Conservation (phyloP, 2,888 invertebrate species). For the Pachymerium ferrugineum region DNA sequence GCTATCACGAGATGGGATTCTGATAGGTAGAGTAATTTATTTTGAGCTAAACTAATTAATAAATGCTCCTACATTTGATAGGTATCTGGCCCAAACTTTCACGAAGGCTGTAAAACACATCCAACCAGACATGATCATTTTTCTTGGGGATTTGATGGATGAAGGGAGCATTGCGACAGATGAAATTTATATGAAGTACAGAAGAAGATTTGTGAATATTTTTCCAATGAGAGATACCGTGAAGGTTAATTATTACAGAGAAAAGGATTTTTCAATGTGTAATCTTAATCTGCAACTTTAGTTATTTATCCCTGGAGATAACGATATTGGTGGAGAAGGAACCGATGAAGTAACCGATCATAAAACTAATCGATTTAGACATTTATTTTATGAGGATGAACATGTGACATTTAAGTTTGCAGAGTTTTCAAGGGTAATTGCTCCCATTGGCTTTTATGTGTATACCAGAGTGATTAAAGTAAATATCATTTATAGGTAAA, state of each 20-base stretch:
- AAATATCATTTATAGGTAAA: conserved; percentile 31
- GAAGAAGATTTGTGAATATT: conserved; percentile 64
- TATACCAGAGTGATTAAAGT: neutral
- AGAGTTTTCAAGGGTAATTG: conserved; percentile 49
- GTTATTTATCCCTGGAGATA: conserved; percentile 89
- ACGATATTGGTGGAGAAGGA: conserved; percentile 93
- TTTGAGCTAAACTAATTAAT: neutral
- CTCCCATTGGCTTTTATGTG: neutral
- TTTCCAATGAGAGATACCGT: conserved; percentile 50
- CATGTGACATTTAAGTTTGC: conserved; percentile 48
- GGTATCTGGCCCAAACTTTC: conserved; percentile 76
- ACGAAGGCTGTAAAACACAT: conserved; percentile 62
- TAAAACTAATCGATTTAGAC: conserved; percentile 67
- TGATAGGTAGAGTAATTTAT: conserved; percentile 62
- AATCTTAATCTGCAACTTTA: conserved; percentile 37
- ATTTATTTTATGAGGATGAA: conserved; percentile 66
- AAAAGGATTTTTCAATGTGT: neutral
- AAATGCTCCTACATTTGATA: conserved; percentile 44
- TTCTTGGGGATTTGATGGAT: conserved; percentile 90
- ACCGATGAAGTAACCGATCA: conserved; percentile 60
- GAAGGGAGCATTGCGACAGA: conserved; percentile 77
- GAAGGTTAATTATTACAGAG: conserved; percentile 40
- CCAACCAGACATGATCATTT: conserved; percentile 76
- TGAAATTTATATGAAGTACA: conserved; percentile 67
- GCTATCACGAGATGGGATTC: conserved; percentile 75